These are phyloP conservation scores for Takifugu flavidus DNA, from an alignment of 2,113 vertebrate genomes.

Conservation along the genomic window DNA sequence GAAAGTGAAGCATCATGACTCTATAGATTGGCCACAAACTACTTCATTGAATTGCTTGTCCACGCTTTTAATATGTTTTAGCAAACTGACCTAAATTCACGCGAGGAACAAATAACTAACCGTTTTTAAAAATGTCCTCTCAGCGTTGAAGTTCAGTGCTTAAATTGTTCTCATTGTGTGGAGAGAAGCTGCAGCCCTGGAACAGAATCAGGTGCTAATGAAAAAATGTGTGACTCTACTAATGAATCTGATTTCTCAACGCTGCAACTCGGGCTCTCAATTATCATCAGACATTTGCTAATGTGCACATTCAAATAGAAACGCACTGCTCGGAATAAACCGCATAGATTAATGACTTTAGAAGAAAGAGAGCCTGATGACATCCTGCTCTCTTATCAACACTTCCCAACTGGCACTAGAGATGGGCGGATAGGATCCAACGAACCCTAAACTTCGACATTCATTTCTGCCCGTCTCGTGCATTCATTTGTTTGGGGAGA, in stretches of 20 bases:
- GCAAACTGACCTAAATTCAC: constrained; percentile 63
- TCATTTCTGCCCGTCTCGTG: constrained; percentile 25
- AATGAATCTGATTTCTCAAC: constrained; percentile 76
- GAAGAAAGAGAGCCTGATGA: constrained; percentile 73
- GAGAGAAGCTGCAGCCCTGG: constrained; percentile 50
- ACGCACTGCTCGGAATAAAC: constrained; percentile 73
- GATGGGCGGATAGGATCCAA: constrained; percentile 62
- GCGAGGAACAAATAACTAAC: constrained; percentile 42
- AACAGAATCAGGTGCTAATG: constrained; percentile 73
- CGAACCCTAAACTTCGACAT: constrained; percentile 51
- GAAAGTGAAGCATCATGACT: constrained; percentile 75
- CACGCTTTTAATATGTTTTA: constrained; percentile 65
- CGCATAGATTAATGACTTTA: constrained; percentile 72
- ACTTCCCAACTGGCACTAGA: constrained; percentile 56
- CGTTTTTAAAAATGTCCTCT: constrained; percentile 51
- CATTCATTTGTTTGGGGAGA: constrained; percentile 38
- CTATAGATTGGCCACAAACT: constrained; percentile 71
- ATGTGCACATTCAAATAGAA: constrained; percentile 72
- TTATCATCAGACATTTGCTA: constrained; percentile 75
- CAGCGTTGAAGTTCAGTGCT: constrained; percentile 41
- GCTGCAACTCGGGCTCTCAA: constrained; percentile 75
- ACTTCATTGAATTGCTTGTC: constrained; percentile 72
- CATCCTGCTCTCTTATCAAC: constrained; percentile 71
- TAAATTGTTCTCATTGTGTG: constrained; percentile 40
- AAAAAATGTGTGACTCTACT: constrained; percentile 73